Base-by-base conservation (phyloP, 2,797 vertebrate genomes). In the Graptemys geographica region DNA sequence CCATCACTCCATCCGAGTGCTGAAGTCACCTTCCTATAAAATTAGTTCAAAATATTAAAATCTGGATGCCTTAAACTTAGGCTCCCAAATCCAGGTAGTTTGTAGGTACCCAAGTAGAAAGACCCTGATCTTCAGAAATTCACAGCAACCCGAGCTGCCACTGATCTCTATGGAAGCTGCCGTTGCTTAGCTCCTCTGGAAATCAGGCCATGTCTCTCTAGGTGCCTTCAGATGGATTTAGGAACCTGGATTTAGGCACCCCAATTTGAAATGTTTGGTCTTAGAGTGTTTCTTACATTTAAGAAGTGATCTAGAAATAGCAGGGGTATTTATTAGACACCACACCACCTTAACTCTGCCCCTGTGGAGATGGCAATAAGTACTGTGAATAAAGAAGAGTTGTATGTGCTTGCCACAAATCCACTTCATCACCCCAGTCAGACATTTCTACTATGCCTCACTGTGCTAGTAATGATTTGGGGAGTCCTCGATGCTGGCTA, bases 401-500 rank as follows among this genome's bases (percentile, higher is more conserved):
- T 1, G 41, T 33, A 62, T 82, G 92, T 79, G 86, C 85, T 95
- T 92, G 47, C 82, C 4, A 1, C 72, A 57, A 81, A 33, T 88
- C 79, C 41, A 12, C 44, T 78, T 78, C 41, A 28, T 23, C 25
- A 47, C 12, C 25, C 44, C 13, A 41, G 69, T 41, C 37, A 92
- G 85, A 52, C 0, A 2, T 78, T 94, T 84, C 65, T 74, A 65
- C 51, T 81, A 55, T 86, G 84, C 86, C 59, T 53, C 82, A 8
- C 27, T 51, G 86, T 0, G 0, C 81, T 81, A 79, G 90, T 81
- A 96, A 86, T 52, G 92, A 90, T 85, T 89, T 92, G 72, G 89
- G 91, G 85, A 87, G n/a, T 69, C 9, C 49, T 28, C 87, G 84
- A 10, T 1, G 80, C 8, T 90, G 84, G 93, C 83, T 96, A 94